These are phyloP conservation scores for Diadromus collaris DNA, from an alignment of 2,888 invertebrate species.

Conservation along the genomic window DNA sequence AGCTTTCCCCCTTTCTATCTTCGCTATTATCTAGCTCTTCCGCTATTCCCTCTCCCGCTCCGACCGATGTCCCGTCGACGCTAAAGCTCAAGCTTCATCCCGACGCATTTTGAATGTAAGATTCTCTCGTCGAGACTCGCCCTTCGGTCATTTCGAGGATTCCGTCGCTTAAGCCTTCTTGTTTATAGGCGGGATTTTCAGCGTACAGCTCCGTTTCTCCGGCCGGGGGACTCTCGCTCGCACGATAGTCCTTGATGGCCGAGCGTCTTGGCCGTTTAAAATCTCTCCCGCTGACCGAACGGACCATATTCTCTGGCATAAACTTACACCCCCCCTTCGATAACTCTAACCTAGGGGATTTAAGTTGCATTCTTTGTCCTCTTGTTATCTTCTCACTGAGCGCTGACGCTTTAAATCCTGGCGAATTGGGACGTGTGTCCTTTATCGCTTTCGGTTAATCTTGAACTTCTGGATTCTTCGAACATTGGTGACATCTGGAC, in stretches of 20 bases:
- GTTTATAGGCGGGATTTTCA: slow-evolving; percentile 74
- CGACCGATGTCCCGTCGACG: slow-evolving; percentile 27
- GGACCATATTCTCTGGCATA: slow-evolving; percentile 31
- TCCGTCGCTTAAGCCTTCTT: slow-evolving; percentile 73
- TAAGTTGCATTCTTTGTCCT: slow-evolving; percentile 24
- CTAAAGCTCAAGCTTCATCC: slow-evolving; percentile 71
- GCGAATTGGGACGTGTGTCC: slow-evolving; percentile 20
- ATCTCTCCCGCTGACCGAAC: slow-evolving; percentile 43
- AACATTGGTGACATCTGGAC: too few relatives aligned
- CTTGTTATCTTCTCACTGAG: background rate
- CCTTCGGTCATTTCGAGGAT: slow-evolving; percentile 75
- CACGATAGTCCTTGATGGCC: slow-evolving; percentile 29
- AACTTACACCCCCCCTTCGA: slow-evolving; percentile 25
- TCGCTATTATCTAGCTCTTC: slow-evolving; percentile 6
- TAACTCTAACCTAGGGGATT: slow-evolving; percentile 31
- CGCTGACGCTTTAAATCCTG: slow-evolving; percentile 30
- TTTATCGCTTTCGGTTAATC: slow-evolving; percentile 30
- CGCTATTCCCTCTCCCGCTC: slow-evolving; percentile 23
- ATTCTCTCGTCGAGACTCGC: slow-evolving; percentile 69
- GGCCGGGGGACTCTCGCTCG: slow-evolving; percentile 1
- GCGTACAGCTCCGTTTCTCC: background rate
- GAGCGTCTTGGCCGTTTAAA: slow-evolving; percentile 39
- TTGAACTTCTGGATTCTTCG: too few relatives aligned
- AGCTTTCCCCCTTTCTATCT: slow-evolving; percentile 27
- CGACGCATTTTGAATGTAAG: slow-evolving; percentile 76